A percentile compares a stretch with the other conserved stretches of the same genome.
phyloP scores from a whole-genome alignment of 1,140 invertebrate genomes.

The Nylanderia fulva region DNA sequence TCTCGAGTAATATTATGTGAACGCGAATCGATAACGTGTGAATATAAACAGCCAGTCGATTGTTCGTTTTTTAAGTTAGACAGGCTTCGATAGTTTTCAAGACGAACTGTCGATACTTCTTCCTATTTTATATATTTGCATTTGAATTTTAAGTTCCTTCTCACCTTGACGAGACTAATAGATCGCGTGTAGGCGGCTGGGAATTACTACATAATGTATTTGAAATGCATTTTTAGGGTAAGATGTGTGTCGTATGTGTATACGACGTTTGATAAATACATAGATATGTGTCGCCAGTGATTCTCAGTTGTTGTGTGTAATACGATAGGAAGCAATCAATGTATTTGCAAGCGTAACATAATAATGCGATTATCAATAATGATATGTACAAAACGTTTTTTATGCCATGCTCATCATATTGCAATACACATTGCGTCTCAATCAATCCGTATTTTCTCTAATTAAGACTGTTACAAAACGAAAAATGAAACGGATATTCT shows the following conservation, averaged over 20 bases:
- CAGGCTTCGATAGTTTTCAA: conserved; percentile 33
- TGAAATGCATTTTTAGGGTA: conserved; percentile 42
- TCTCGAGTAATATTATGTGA: neutral
- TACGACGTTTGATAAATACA: conserved; percentile 57
- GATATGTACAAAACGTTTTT: neutral
- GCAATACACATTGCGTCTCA: conserved; percentile 10
- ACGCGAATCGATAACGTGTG: conserved; percentile 32
- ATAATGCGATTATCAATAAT: conserved; percentile 54
- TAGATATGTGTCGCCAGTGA: conserved; percentile 60
- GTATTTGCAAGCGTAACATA: conserved; percentile 10
- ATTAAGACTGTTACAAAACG: neutral
- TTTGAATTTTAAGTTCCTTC: conserved; percentile 25
- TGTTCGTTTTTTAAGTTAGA: neutral
- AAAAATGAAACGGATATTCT: conserved; percentile 12
- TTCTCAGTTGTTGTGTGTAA: conserved; percentile 48
- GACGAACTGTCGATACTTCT: conserved; percentile 44
- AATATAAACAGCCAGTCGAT: conserved; percentile 39
- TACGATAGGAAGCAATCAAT: neutral
- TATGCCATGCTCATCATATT: neutral
- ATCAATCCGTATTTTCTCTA: conserved; percentile 15
- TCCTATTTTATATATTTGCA: neutral
- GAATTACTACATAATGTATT: conserved; percentile 3
- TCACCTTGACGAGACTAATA: neutral
- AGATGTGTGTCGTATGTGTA: conserved; percentile 28
- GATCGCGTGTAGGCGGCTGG: neutral